phyloP scores from a whole-genome alignment of 2,888 invertebrate species.

The Shargacucullia verbasci region DNA sequence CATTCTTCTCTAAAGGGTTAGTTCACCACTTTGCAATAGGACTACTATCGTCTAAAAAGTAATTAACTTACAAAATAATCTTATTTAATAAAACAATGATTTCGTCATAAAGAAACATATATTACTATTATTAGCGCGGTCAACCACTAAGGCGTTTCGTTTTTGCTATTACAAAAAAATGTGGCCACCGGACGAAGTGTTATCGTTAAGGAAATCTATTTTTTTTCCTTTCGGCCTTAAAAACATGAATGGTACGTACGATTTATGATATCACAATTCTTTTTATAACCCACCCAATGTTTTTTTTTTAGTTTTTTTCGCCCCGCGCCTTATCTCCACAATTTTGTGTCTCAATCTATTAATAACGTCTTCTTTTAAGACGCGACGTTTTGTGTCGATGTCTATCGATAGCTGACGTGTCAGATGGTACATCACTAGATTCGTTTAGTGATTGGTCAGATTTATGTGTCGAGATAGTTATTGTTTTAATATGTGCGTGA shows the following conservation, averaged over 20 bases:
- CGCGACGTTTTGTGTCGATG: constrained; percentile 76
- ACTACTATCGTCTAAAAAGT: constrained; percentile 15
- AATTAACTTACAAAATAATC: constrained; percentile 22
- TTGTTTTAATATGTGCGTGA: constrained; percentile 40
- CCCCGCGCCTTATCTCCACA: constrained; percentile 77
- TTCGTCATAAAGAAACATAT: constrained; percentile 49
- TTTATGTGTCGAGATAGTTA: constrained; percentile 49
- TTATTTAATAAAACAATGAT: constrained; percentile 46
- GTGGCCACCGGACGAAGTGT: constrained; percentile 82
- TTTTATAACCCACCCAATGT: constrained; percentile 81
- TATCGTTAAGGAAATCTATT: constrained; percentile 86
- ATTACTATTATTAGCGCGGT: constrained; percentile 57
- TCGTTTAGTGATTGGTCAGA: constrained; percentile 48
- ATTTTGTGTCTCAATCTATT: constrained; percentile 88
- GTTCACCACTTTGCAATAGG: no score
- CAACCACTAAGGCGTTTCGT: constrained; percentile 65
- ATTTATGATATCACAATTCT: constrained; percentile 88
- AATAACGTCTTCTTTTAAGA: constrained; percentile 86
- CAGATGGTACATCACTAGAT: constrained; percentile 66
- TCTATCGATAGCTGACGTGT: constrained; percentile 73
- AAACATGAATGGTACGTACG: constrained; percentile 87
- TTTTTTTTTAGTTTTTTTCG: constrained; percentile 70
- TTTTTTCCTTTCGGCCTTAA: constrained; percentile 75
- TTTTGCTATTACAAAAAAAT: constrained; percentile 69
- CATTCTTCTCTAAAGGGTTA: no score